phyloP scores from a whole-genome alignment of 2,113 vertebrate species.

The Nicator chloris region DNA sequence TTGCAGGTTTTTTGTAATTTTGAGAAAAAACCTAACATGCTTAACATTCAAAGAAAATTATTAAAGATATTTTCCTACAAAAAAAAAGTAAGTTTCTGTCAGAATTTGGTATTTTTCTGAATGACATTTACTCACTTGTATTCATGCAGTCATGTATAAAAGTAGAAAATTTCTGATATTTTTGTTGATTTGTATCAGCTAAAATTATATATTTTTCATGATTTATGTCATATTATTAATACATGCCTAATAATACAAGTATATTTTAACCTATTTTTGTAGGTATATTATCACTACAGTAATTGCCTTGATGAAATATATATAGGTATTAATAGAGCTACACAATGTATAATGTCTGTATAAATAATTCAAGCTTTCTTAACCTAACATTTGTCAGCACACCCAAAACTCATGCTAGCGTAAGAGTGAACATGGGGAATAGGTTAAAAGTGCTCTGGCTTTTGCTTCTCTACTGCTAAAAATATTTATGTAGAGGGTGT shows the following conservation, averaged over 20 bases:
- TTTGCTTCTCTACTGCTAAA: background rate
- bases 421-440: background rate
- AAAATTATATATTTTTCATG: background rate
- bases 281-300: background rate
- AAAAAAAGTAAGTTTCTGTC: background rate
- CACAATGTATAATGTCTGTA: slow-evolving; percentile 15
- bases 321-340: slow-evolving; percentile 17
- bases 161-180: background rate
- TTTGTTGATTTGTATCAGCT: background rate
- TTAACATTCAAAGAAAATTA: background rate
- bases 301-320: slow-evolving; percentile 16
- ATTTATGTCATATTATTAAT: background rate
- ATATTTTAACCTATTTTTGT: background rate
- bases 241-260: background rate
- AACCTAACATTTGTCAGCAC: background rate
- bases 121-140: background rate
- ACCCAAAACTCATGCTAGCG: background rate
- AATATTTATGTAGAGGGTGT: background rate
- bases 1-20: background rate
- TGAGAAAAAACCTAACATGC: background rate
- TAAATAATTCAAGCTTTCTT: slow-evolving; percentile 41
- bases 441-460: background rate
- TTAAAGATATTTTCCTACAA: background rate
- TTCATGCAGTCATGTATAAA: background rate
- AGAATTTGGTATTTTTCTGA: background rate